Conservation (phyloP, 2,888 invertebrate species). For the Periphyllus acericola region DNA sequence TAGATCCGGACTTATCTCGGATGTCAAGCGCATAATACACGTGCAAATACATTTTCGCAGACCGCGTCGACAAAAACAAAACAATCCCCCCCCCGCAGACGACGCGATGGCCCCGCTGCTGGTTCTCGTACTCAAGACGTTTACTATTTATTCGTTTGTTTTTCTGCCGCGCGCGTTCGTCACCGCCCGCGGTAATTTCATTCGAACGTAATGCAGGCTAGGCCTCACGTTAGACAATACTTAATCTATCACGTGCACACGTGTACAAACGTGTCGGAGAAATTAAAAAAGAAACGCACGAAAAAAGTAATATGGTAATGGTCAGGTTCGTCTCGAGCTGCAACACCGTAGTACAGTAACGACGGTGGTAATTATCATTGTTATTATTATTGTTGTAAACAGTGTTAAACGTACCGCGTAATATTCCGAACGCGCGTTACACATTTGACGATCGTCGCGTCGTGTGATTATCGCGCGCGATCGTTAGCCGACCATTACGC, state of each 20-base stretch:
- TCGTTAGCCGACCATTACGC: neutral
- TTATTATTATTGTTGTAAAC: neutral
- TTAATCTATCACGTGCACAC: constrained; percentile 7
- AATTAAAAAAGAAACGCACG: neutral
- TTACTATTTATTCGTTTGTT: no score
- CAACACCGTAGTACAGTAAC: no score
- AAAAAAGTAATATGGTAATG: neutral
- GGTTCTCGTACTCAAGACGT: no score
- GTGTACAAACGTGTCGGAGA: no score
- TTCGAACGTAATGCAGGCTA: no score
- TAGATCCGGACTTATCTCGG: no score
- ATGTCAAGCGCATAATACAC: no score
- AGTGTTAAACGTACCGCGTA: constrained; percentile 46
- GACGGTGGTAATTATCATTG: no score
- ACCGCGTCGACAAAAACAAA: constrained; percentile 5
- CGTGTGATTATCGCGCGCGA: neutral
- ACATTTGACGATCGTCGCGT: neutral
- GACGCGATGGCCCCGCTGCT: no score
- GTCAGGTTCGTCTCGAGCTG: neutral
- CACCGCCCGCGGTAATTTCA: neutral
- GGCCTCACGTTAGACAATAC: constrained; percentile 31
- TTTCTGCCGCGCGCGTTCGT: neutral
- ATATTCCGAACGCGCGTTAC: constrained; percentile 30
- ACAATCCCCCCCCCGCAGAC: no score
- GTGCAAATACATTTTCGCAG: no score